Conservation (phyloP, 1,140 invertebrate genomes). For the Pygmarrhopalites habei region DNA sequence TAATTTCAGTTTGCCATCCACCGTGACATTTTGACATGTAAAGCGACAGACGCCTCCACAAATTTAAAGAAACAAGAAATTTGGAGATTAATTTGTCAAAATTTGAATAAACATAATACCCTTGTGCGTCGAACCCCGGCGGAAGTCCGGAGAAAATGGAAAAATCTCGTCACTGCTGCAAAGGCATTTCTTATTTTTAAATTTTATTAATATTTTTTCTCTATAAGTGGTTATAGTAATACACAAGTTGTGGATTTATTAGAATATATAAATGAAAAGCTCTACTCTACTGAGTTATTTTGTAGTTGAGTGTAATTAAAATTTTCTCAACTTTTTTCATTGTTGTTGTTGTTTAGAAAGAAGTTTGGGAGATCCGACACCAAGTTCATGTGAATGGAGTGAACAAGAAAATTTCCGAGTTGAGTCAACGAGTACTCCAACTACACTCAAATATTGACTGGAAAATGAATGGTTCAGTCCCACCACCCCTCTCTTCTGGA, state of each 20-base stretch:
- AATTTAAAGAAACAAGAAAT: slow-evolving; percentile 39
- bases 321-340: no score
- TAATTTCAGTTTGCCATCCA: slow-evolving; percentile 37
- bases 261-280: no score
- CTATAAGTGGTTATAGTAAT: no score
- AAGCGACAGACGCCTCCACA: slow-evolving; percentile 38
- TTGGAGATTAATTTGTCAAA: slow-evolving; percentile 38
- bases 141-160: slow-evolving; percentile 39
- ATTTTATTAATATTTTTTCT: no score
- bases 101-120: slow-evolving; percentile 36
- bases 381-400: slow-evolving; percentile 35
- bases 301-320: no score
- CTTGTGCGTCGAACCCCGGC: slow-evolving; percentile 37
- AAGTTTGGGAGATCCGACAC: slow-evolving; percentile 39
- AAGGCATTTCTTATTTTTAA: no score
- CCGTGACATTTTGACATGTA: slow-evolving; percentile 37
- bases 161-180: slow-evolving; percentile 38
- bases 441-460: slow-evolving; percentile 33
- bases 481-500: slow-evolving; percentile 2
- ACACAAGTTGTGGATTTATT: no score
- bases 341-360: no score
- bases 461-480: slow-evolving; percentile 5
- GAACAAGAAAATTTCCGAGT: slow-evolving; percentile 33
- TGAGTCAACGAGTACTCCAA: slow-evolving; percentile 37
- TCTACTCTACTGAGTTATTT: no score